Evolutionary conservation across 2,113 vertebrate species (phyloP).

Genomic region (Cheirogaleus medius): DNA sequence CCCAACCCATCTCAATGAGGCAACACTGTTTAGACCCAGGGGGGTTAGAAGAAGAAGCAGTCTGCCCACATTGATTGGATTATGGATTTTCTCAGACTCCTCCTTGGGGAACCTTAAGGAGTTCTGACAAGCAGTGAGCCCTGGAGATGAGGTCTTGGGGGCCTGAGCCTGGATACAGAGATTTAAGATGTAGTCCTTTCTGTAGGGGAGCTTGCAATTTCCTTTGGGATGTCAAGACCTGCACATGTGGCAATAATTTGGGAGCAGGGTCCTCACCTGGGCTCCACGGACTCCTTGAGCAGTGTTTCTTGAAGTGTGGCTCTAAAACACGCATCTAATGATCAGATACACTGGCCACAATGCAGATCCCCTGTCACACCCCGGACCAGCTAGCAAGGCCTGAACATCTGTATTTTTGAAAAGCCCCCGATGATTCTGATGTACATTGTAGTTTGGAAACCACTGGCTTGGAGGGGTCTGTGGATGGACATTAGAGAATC

Average conservation of each 20-base stretch:
- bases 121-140: not conserved
- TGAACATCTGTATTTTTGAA: not conserved
- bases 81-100: not conserved
- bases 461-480: not conserved
- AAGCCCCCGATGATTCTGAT: not conserved
- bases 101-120: not conserved
- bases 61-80: fast-evolving
- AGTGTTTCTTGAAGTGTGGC: not conserved
- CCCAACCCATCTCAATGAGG: not conserved
- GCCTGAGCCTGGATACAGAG: not conserved
- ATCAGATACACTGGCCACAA: not conserved
- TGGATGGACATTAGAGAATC: not conserved
- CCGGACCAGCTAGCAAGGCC: not conserved
- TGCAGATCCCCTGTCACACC: not conserved
- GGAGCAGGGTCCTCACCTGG: not conserved
- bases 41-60: not conserved
- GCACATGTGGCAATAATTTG: not conserved
- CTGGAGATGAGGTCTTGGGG: not conserved
- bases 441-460: not conserved
- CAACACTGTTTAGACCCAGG: not conserved
- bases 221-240: not conserved
- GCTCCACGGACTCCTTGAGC: fast-evolving
- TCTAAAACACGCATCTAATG: not conserved
- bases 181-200: not conserved
- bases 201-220: not conserved